These are phyloP conservation scores for Geophilus truncorum DNA, from an alignment of 2,888 invertebrate species.

Conservation along the genomic window DNA sequence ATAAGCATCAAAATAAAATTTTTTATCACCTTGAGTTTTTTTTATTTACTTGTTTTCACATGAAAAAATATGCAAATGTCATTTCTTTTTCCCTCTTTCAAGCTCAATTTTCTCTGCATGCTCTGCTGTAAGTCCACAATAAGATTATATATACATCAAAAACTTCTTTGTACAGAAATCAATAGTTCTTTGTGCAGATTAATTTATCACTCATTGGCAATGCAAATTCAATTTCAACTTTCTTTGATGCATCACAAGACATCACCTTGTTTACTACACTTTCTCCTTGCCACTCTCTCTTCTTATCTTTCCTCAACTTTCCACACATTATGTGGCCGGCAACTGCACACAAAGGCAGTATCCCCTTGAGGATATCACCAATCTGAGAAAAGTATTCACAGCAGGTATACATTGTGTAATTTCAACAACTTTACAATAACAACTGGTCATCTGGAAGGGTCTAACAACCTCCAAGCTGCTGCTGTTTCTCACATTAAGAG, in stretches of 20 bases:
- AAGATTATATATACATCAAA: conserved; percentile 13
- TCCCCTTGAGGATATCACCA: background rate
- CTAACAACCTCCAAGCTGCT: conserved; percentile 11
- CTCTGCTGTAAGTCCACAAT: background rate
- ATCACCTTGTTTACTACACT: conserved; percentile 16
- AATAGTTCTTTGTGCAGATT: conserved; percentile 9
- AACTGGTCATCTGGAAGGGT: conserved; percentile 2
- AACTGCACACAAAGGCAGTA: background rate
- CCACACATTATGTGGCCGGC: background rate
- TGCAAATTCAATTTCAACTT: conserved; percentile 27
- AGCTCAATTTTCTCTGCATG: background rate
- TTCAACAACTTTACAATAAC: conserved; percentile 15
- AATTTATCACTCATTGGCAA: conserved; percentile 15
- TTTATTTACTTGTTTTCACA: conserved; percentile 7
- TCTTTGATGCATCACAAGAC: conserved; percentile 21
- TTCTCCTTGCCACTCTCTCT: background rate
- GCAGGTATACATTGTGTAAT: background rate
- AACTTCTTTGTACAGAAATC: background rate
- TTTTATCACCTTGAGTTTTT: background rate
- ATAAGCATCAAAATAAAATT: background rate
- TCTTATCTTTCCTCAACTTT: conserved; percentile 7
- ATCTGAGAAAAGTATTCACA: background rate
- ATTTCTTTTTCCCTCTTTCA: background rate
- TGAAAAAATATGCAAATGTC: background rate
- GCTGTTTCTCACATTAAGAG: conserved; percentile 25